Evolutionary conservation across 2,113 vertebrate genomes (phyloP).

Genomic region (Canis aureus): DNA sequence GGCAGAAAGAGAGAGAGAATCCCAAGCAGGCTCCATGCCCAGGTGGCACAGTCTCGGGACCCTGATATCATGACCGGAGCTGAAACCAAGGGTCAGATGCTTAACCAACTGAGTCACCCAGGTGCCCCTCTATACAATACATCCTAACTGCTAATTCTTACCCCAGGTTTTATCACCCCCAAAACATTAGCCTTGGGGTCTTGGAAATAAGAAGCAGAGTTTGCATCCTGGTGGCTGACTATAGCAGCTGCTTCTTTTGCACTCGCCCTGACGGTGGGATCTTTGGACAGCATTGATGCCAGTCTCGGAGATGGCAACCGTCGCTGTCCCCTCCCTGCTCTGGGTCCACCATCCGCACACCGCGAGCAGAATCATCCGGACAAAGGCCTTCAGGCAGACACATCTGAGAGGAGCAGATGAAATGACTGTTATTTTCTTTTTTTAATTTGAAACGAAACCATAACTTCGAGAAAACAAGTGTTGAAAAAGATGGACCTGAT

Average conservation of each 20-base stretch:
- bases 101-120: not conserved
- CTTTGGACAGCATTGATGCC: fast-evolving
- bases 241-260: not conserved
- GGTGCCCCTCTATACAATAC: not conserved
- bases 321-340: not conserved
- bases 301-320: fast-evolving
- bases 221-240: not conserved
- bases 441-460: not conserved
- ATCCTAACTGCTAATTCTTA: not conserved
- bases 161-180: not conserved
- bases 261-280: fast-evolving
- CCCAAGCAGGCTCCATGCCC: not conserved
- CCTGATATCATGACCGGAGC: not conserved
- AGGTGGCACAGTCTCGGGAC: not conserved
- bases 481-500: not conserved
- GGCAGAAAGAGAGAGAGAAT: not conserved
- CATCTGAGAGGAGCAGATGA: not conserved
- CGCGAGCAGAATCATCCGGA: fast-evolving
- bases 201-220: not conserved
- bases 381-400: not conserved
- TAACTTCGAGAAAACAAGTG: not conserved
- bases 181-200: not conserved
- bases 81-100: not conserved
- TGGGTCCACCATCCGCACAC: fast-evolving
- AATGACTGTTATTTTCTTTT: not conserved